Conservation (phyloP, 2,797 vertebrate genomes). For the Acanthurus leucopareius region DNA sequence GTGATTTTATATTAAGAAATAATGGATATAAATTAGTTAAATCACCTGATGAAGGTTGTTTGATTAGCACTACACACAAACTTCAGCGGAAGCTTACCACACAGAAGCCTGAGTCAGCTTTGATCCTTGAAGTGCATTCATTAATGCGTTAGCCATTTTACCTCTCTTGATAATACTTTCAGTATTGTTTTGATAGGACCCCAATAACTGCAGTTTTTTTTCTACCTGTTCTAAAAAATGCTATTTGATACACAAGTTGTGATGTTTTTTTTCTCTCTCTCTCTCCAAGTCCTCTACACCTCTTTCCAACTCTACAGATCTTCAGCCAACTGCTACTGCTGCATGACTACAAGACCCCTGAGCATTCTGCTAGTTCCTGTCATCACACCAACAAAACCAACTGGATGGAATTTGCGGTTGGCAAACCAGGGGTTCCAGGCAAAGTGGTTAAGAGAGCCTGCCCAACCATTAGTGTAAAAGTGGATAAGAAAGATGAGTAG, state of each 20-base stretch:
- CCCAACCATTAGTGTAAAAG: not conserved
- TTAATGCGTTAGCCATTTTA: not conserved
- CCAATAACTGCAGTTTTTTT: not conserved
- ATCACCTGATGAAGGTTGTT: constrained; percentile 17
- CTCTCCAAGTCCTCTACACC: constrained; percentile 4
- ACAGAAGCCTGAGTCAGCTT: not conserved
- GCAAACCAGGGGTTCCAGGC: not conserved
- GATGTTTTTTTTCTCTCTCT: constrained; percentile 9
- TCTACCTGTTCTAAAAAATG: not conserved
- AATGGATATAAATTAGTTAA: constrained; percentile 2
- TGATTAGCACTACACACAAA: not conserved
- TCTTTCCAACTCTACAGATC: constrained; percentile 27
- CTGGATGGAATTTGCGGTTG: constrained; percentile 7
- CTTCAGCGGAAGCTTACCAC: constrained; percentile 1
- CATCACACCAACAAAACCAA: constrained; percentile 41
- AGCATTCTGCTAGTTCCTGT: constrained; percentile 58
- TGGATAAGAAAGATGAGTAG: not conserved
- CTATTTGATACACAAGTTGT: constrained; percentile 2
- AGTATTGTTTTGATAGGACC: not conserved
- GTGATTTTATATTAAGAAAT: constrained; percentile 7
- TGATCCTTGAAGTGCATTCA: not conserved
- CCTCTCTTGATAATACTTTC: not conserved
- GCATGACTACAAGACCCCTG: constrained; percentile 31
- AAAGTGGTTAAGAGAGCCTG: not conserved
- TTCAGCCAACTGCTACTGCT: constrained; percentile 28